Percentiles rank a stretch among this genome's conserved stretches.
Conservation (phyloP, 2,113 vertebrate genomes). For the Thermophis baileyi region DNA sequence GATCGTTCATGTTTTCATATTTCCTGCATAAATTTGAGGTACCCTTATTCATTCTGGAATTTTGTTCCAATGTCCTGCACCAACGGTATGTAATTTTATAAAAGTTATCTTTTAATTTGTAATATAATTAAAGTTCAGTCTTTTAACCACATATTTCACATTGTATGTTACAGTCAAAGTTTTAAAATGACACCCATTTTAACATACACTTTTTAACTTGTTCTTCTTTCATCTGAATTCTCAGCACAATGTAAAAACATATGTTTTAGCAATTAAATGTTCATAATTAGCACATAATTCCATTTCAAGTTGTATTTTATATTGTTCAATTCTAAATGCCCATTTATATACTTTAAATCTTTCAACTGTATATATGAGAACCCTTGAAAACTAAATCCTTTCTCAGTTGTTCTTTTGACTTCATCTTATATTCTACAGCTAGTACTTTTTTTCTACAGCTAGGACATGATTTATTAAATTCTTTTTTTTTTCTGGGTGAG, state of each 20-base stretch:
- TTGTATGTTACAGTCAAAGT: not conserved
- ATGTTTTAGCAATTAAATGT: not conserved
- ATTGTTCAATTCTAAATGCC: not conserved
- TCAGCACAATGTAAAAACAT: not conserved
- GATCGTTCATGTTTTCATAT: not conserved
- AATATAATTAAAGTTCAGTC: not conserved
- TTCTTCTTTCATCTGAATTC: not conserved
- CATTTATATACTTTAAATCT: not conserved
- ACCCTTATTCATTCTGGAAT: not conserved
- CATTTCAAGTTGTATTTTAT: not conserved
- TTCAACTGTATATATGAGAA: not conserved
- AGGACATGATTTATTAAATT: not conserved
- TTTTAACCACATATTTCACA: not conserved
- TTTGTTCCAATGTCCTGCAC: not conserved
- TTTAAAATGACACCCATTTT: not conserved
- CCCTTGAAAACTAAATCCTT: not conserved
- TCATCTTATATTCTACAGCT: not conserved
- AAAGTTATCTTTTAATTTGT: not conserved
- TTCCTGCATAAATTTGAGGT: not conserved
- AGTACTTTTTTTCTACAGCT: not conserved
- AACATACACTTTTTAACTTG: not conserved
- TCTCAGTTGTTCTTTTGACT: not conserved
- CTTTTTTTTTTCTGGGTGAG: not conserved
- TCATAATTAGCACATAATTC: not conserved
- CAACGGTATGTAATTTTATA: not conserved